Evolutionary conservation across 2,797 vertebrate species (phyloP).

Genomic region (Cygnus olor): DNA sequence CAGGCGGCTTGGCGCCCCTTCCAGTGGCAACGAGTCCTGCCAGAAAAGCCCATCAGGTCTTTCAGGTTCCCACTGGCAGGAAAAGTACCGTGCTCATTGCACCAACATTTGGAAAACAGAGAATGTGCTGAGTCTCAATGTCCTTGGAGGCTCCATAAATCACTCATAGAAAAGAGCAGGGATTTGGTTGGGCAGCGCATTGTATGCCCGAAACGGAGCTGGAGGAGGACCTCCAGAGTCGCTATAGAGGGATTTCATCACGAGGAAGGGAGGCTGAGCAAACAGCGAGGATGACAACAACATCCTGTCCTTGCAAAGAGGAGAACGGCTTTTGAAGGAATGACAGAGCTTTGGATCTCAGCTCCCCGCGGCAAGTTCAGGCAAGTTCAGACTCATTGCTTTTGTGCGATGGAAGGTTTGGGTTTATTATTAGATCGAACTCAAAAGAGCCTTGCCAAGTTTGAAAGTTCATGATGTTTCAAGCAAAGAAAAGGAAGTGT

Average conservation of each 20-base stretch:
- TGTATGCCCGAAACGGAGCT: conserved; percentile 18
- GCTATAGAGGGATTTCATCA: conserved; percentile 64
- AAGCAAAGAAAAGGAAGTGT: conserved; percentile 21
- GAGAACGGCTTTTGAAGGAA: conserved; percentile 66
- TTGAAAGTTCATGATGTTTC: conserved; percentile 67
- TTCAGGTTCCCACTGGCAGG: conserved; percentile 58
- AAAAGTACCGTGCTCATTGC: background rate
- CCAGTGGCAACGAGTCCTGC: background rate
- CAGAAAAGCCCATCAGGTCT: conserved; percentile 53
- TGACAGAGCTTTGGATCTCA: conserved; percentile 68
- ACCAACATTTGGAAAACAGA: conserved; percentile 51
- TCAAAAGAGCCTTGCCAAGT: conserved; percentile 63
- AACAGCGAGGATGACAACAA: conserved; percentile 65
- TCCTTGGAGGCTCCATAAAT: conserved; percentile 44
- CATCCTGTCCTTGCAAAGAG: conserved; percentile 66
- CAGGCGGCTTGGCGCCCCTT: conserved; percentile 24
- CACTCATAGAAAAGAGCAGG: conserved; percentile 61
- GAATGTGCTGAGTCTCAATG: conserved; percentile 36
- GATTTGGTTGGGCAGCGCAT: conserved; percentile 41
- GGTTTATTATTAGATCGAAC: conserved; percentile 66
- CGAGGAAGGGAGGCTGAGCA: conserved; percentile 43
- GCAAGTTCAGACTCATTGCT: conserved; percentile 68
- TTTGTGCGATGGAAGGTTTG: conserved; percentile 27
- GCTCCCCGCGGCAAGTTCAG: conserved; percentile 57
- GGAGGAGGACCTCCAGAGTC: conserved; percentile 63